Base-by-base conservation (phyloP, 37 sponge, comb jelly and placozoan genomes). In the Crambe crambe region DNA sequence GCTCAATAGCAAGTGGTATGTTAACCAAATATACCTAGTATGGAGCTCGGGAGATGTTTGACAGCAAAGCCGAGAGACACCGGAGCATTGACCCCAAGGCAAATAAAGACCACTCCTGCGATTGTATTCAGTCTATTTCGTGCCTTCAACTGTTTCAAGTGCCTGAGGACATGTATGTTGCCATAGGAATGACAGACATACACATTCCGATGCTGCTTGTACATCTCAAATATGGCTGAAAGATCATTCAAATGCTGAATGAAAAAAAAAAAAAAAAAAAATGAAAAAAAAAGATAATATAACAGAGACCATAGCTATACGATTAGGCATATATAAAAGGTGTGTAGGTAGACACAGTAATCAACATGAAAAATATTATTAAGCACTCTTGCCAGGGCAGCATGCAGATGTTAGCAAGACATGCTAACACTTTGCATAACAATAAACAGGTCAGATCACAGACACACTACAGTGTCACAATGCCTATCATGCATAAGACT, bases 111-210 rank as follows among this genome's bases (percentile, higher is more conserved):
- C 0, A 81, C 77, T 20, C 83, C 88, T 0, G 39, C 58, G 5
- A 88, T 34, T 30, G 58, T 80, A 1, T 62, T 71, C 30, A 73
- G 44, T 38, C 25, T 70, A 41, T 66, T 37, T 60, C 73, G 35
- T 2, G 27, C 58, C 40, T 60, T 56, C 43, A 90, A 79, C 61
- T 29, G 22, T 36, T 62, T 70, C 75, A 79, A 30, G 31, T 70
- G 71, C 30, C 74, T 76, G 71, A 83, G 57, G 31, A 58, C 51
- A 70, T 90, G 91, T 29, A 90, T 76, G 43, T 77, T 62, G n/a
- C 91, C 91, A 59, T 90, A 90, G 83, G 82, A 86, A 56, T 90
- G 91, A 31, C 77, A 37, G 21, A 85, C 68, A 34, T 86, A 77
- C 47, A 80, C 56, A 67, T 90, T 90, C 0, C 25, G 32, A 1